Evolutionary conservation across 2,113 vertebrate species (phyloP).

Genomic region (Corydoras maculifer): DNA sequence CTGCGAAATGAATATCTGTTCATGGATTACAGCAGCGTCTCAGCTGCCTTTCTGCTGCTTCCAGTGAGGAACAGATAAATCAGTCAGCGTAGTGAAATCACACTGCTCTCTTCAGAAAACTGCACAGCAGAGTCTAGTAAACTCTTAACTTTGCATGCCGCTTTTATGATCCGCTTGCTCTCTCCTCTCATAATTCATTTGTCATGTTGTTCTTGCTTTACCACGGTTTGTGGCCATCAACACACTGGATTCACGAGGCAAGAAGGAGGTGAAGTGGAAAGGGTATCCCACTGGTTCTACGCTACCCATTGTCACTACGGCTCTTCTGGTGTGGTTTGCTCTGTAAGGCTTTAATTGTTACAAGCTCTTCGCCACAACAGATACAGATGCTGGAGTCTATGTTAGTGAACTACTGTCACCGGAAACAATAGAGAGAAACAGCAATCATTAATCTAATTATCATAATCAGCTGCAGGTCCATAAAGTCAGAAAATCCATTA

Average conservation of each 20-base stretch:
- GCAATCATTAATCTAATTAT: too few species aligned
- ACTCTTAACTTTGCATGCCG: slow-evolving; percentile 22
- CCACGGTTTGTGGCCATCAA: slow-evolving; percentile 7
- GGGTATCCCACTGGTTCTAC: slow-evolving; percentile 1
- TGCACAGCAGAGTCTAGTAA: slow-evolving; percentile 24
- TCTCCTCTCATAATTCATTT: slow-evolving; percentile 10
- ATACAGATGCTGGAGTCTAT: too few species aligned
- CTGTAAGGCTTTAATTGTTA: too few species aligned
- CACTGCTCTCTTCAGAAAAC: slow-evolving; percentile 31
- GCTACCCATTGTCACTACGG: not conserved
- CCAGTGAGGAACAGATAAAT: slow-evolving; percentile 33
- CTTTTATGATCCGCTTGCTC: slow-evolving; percentile 11
- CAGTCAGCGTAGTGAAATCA: slow-evolving; percentile 19
- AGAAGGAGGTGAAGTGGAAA: not conserved
- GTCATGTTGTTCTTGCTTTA: not conserved
- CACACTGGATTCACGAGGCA: not conserved
- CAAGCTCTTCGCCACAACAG: too few species aligned
- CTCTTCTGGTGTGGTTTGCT: not conserved
- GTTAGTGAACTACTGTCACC: too few species aligned
- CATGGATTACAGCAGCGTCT: not conserved
- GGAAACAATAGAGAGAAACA: too few species aligned
- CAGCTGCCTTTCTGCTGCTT: not conserved
- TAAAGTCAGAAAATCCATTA: too few species aligned
- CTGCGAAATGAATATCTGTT: too few species aligned
- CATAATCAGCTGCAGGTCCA: too few species aligned